Evolutionary conservation across 2,113 vertebrate species (phyloP).

Genomic region (Melanocharis versteri): DNA sequence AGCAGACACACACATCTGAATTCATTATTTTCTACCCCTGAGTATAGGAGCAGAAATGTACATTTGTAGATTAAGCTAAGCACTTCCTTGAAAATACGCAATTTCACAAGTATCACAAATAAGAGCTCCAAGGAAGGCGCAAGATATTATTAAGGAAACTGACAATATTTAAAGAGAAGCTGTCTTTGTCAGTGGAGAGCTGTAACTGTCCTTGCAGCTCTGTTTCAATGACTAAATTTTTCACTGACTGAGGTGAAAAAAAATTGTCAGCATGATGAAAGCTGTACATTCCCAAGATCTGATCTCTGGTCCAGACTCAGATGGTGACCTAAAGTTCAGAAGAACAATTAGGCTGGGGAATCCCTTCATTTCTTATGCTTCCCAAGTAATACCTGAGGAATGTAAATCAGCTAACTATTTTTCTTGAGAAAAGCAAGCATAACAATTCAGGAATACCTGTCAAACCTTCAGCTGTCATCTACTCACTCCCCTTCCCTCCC

Average conservation of each 20-base stretch:
- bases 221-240: background rate
- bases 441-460: background rate
- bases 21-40: too few species aligned
- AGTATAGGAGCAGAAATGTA: background rate
- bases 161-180: background rate
- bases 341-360: background rate
- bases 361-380: background rate
- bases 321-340: background rate
- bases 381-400: background rate
- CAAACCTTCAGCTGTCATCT: background rate
- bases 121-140: background rate
- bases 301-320: background rate
- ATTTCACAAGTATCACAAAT: background rate
- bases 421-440: background rate
- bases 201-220: background rate
- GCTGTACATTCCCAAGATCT: background rate
- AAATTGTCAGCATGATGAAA: background rate
- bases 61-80: background rate
- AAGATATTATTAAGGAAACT: background rate
- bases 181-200: background rate
- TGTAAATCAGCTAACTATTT: background rate
- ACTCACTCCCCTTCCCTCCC: background rate
- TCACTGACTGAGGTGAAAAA: background rate
- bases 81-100: background rate
- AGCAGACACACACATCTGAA: background rate